A percentile compares a stretch with the other conserved stretches of the same genome.
phyloP scores from a whole-genome alignment of 2,113 vertebrate genomes.

The Hypocryptadius cinnamomeus region DNA sequence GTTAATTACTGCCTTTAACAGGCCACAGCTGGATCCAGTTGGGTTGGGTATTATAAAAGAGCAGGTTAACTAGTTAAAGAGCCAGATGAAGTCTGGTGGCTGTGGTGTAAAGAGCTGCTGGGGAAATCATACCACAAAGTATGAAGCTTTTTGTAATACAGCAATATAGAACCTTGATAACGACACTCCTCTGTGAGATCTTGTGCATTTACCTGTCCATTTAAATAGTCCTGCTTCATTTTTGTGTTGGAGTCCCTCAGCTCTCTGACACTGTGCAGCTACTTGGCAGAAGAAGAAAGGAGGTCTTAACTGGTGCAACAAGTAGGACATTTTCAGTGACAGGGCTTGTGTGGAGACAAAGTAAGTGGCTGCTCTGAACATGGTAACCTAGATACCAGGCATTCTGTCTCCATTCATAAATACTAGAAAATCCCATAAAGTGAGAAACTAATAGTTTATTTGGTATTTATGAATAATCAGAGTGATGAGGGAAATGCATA shows the following conservation, averaged over 20 bases:
- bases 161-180: no score
- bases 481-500: neutral
- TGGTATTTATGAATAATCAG: neutral
- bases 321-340: neutral
- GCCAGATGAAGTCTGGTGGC: no score
- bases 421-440: neutral
- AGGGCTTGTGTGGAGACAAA: neutral
- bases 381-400: neutral
- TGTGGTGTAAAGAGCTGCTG: no score
- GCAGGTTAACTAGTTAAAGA: no score
- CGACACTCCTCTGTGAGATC: neutral
- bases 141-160: no score
- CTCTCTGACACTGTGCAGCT: neutral
- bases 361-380: neutral
- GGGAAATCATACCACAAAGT: no score
- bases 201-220: neutral
- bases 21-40: no score
- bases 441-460: neutral
- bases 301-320: neutral
- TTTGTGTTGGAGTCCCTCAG: neutral
- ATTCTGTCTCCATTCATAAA: neutral
- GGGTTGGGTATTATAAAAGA: no score
- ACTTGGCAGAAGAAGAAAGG: constrained; percentile 10
- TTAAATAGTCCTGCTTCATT: neutral
- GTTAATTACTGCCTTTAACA: no score